Evolutionary conservation across 2,797 vertebrate genomes (phyloP), one percentile per base, ranked within the genome.

Genomic region (Microctenopoma lineatum): DNA sequence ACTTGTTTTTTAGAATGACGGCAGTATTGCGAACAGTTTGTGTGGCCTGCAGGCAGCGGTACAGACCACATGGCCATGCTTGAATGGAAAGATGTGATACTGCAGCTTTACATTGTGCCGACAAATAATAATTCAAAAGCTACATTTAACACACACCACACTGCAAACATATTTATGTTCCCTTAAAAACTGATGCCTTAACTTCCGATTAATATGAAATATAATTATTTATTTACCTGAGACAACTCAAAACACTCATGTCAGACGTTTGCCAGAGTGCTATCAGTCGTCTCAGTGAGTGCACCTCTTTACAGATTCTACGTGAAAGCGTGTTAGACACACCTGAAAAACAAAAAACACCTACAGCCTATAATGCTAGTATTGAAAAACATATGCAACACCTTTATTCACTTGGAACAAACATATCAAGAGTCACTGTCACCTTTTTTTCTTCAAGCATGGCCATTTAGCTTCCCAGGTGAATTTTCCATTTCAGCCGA

Each of bases 1-100:
- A 67, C 60, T 59, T 75, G 55, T 64, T 65, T 70, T 80, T 61
- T 62, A 45, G 63, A 42, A 59, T 21, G 50, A 55, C 54, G 67
- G 59, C 57, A 77, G 73, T 75, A 36, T 72, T 79, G 56, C 25
- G 44, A 65, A 32, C 61, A 59, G 79, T 67, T 70, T 73, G 60
- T 74, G 64, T 21, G 7, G 61, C 77, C 80, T 78, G 50, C 67
- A 69, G 66, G 27, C 66, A 79, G 71, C n/a, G 53, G 66, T 53
- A 59, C 75, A 70, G 62, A 47, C 58, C 56, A 57, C 55, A 65
- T 80, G 87, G 69, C 74, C 85, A 77, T 82, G 87, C 86, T 88
- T 85, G 87, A 79, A 75, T 29, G 47, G 70, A 77, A 58, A 73
- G 53, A 78, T 62, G 48, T 50, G 10, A 54, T 16, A 11, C 48